Percentiles rank a stretch among this genome's conserved stretches.
These are phyloP conservation scores for Ptychodera flava DNA, from an alignment of 35 echinoderm and acorn worm genomes.

Conservation along the genomic window DNA sequence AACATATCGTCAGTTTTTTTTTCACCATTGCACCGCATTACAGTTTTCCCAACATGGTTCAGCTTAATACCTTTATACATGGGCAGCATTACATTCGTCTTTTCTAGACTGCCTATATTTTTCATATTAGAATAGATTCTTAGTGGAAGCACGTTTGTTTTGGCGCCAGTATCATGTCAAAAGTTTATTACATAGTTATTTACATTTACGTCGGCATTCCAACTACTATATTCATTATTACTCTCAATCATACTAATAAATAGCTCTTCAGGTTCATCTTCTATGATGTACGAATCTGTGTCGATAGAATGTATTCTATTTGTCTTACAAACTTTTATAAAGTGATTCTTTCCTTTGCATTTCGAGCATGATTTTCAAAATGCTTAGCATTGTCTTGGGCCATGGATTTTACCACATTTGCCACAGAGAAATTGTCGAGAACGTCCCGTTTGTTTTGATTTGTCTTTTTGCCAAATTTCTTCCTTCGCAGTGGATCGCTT, in stretches of 20 bases:
- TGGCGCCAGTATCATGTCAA: not conserved
- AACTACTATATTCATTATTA: not conserved
- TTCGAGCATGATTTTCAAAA: slow-evolving; percentile 22
- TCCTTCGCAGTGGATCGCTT: no score
- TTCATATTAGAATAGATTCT: not conserved
- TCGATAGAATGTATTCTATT: no score
- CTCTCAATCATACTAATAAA: not conserved
- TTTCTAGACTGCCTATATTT: no score
- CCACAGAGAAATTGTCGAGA: no score
- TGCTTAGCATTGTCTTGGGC: slow-evolving; percentile 11
- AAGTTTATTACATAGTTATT: not conserved
- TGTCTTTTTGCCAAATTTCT: no score
- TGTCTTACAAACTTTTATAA: slow-evolving; percentile 12
- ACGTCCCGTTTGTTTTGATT: no score
- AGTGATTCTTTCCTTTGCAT: slow-evolving; percentile 37
- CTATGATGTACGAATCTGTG: not conserved
- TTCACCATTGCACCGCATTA: slow-evolving; percentile 4
- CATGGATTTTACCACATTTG: slow-evolving; percentile 17
- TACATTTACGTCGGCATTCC: not conserved
- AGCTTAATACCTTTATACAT: not conserved
- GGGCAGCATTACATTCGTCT: no score
- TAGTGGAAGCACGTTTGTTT: no score
- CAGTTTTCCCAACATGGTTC: not conserved
- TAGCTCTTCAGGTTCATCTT: not conserved
- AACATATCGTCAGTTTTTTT: slow-evolving; percentile 6